Percentiles rank a stretch among this genome's conserved stretches.
Conservation (phyloP, 1,140 invertebrate species). For the Drosophila guanche region DNA sequence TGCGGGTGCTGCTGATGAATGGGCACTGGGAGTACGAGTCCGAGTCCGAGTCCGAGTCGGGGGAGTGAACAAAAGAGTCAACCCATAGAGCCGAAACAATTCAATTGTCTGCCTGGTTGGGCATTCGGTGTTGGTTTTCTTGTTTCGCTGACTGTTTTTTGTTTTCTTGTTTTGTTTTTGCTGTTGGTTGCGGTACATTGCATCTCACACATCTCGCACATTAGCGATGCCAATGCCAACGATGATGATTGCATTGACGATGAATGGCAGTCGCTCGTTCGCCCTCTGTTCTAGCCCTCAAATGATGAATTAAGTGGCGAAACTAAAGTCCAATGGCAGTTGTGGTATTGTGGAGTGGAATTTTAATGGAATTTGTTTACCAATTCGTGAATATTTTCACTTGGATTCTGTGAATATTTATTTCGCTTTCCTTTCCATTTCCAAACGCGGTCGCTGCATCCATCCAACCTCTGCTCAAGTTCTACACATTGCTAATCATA, state of each 20-base stretch:
- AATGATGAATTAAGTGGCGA: conserved; percentile 5
- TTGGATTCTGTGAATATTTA: too few species aligned
- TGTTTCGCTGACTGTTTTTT: conserved; percentile 40
- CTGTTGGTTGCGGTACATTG: conserved; percentile 74
- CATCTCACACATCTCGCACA: conserved; percentile 77
- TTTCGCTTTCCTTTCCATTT: background rate
- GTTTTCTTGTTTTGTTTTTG: conserved; percentile 14
- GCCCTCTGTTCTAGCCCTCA: background rate
- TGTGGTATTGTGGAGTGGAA: too few species aligned
- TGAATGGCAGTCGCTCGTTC: conserved; percentile 16
- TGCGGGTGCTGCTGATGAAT: conserved; percentile 38
- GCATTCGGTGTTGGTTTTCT: conserved; percentile 52
- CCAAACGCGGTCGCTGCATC: too few species aligned
- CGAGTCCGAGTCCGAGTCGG: background rate
- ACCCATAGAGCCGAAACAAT: conserved; percentile 67
- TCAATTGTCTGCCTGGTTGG: conserved; percentile 78
- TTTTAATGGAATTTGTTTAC: too few species aligned
- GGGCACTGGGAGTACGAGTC: background rate
- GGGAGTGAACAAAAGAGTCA: conserved; percentile 35
- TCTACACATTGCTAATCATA: conserved; percentile 9
- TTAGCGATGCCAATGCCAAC: conserved; percentile 63
- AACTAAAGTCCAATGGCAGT: too few species aligned
- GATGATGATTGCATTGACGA: conserved; percentile 39
- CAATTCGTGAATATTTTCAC: too few species aligned
- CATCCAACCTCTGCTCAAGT: background rate